Evolutionary conservation across 2,797 vertebrate genomes (phyloP).

Genomic region (Carapus acus): DNA sequence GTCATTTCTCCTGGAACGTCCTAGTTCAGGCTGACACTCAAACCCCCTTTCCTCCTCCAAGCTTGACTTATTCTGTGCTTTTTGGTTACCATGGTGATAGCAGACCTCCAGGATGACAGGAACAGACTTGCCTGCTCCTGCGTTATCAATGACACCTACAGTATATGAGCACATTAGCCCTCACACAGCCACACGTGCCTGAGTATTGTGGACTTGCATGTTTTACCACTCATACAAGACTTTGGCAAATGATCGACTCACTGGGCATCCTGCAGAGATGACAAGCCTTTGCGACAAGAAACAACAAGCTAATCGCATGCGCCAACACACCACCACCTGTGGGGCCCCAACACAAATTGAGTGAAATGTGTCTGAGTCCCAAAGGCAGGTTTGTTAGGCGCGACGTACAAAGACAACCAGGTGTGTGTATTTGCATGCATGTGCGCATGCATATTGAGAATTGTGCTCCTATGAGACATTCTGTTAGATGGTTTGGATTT

Average conservation of each 20-base stretch:
- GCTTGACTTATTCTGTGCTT: slow-evolving; percentile 7
- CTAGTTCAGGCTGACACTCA: slow-evolving; percentile 1
- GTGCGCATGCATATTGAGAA: too few species aligned
- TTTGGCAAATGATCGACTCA: background rate
- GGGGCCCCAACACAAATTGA: background rate
- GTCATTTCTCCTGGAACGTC: slow-evolving; percentile 23
- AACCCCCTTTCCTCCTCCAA: slow-evolving; percentile 11
- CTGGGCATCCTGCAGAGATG: background rate
- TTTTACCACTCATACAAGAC: background rate
- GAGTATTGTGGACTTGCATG: background rate
- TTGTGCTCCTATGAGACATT: too few species aligned
- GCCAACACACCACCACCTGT: background rate
- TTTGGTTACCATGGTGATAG: slow-evolving; percentile 48
- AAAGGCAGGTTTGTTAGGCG: background rate
- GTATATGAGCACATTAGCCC: background rate
- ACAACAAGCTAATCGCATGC: background rate
- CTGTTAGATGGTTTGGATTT: too few species aligned
- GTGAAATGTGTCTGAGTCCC: background rate
- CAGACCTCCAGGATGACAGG: slow-evolving; percentile 24
- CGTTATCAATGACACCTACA: slow-evolving; percentile 1
- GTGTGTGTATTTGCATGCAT: too few species aligned
- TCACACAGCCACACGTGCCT: background rate
- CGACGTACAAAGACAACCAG: too few species aligned
- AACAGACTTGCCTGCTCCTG: background rate
- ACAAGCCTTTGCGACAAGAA: background rate